These are phyloP conservation scores for Leistus spinibarbis DNA, from an alignment of 2,888 invertebrate species.

Conservation along the genomic window DNA sequence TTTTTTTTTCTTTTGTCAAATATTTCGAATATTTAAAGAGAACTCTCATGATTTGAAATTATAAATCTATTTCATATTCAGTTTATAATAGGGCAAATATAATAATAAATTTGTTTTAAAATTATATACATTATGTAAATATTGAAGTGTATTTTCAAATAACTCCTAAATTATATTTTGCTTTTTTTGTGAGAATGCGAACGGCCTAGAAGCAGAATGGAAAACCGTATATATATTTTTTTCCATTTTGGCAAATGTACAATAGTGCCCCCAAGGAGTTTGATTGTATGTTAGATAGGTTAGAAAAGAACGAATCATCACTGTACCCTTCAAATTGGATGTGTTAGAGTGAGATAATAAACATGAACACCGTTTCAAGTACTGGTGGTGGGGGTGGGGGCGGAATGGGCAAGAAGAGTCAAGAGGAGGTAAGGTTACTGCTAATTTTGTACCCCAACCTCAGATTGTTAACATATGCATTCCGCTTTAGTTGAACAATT, in stretches of 20 bases:
- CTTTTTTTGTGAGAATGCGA: too few relatives aligned
- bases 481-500: not conserved
- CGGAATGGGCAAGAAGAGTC: conserved; percentile 65
- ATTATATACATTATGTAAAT: too few relatives aligned
- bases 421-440: conserved; percentile 61
- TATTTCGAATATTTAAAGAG: too few relatives aligned
- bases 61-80: too few relatives aligned
- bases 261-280: not conserved
- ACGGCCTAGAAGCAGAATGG: too few relatives aligned
- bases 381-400: conserved; percentile 66
- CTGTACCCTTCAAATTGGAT: not conserved
- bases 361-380: conserved; percentile 71
- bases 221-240: not conserved
- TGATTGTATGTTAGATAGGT: not conserved
- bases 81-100: too few relatives aligned
- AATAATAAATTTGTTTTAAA: too few relatives aligned
- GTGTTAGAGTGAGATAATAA: conserved; percentile 38
- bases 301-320: not conserved
- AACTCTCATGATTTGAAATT: too few relatives aligned
- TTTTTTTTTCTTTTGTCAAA: too few relatives aligned
- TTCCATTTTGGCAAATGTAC: not conserved
- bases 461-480: not conserved
- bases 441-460: not conserved
- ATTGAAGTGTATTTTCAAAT: too few relatives aligned
- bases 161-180: too few relatives aligned